Percentiles rank a stretch among this genome's conserved stretches.
Evolutionary conservation across 2,888 invertebrate species (phyloP).

Genomic region (Agrotis puta): DNA sequence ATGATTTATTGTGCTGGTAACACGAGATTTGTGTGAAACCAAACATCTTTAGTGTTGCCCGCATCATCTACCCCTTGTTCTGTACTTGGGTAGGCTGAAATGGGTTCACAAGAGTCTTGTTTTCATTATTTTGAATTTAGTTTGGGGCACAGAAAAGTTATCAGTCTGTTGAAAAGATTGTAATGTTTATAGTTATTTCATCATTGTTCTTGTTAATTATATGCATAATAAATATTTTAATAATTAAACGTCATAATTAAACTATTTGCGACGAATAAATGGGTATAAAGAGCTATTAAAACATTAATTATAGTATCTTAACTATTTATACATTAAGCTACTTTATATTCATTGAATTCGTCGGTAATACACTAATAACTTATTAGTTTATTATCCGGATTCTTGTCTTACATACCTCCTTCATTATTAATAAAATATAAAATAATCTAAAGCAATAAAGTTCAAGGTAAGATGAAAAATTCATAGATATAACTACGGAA

Average conservation of each 20-base stretch:
- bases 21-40: constrained; percentile 66
- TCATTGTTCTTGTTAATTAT: background rate
- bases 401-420: background rate
- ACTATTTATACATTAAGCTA: background rate
- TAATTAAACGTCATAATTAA: background rate
- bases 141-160: background rate
- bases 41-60: constrained; percentile 57
- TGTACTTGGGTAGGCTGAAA: constrained; percentile 19
- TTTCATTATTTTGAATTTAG: background rate
- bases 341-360: constrained; percentile 2
- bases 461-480: too few species aligned
- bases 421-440: too few species aligned
- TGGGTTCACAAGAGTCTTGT: background rate
- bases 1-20: constrained; percentile 61
- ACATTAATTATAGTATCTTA: constrained; percentile 2
- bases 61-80: constrained; percentile 53
- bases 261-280: background rate
- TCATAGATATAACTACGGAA: background rate
- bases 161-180: background rate
- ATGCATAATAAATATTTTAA: background rate
- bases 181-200: background rate
- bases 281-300: constrained; percentile 6
- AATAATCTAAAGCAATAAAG: too few species aligned
- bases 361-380: background rate
- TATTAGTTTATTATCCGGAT: background rate